Evolutionary conservation across 2,113 vertebrate genomes (phyloP).

Genomic region (Psammodynastes pulverulentus): DNA sequence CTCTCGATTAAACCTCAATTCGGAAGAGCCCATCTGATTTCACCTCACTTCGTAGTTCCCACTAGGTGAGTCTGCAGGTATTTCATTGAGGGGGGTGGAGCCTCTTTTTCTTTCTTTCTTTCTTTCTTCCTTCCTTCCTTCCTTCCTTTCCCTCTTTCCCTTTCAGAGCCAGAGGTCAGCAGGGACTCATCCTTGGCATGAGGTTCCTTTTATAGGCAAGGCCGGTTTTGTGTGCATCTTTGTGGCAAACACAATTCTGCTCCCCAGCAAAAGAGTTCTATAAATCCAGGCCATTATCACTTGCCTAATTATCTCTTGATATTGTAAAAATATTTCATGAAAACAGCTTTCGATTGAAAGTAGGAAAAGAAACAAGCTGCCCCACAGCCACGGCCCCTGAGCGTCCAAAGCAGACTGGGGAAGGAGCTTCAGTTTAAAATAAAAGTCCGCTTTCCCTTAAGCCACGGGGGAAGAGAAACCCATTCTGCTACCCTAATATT

Average conservation of each 20-base stretch:
- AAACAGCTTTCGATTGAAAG: conserved; percentile 6
- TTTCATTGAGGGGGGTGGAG: neutral
- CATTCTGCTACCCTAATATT: conserved; percentile 19
- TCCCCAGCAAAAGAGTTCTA: neutral
- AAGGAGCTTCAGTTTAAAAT: conserved; percentile 29
- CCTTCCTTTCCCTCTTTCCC: too few species aligned
- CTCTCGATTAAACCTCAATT: neutral
- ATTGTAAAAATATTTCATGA: neutral
- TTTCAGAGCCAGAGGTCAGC: neutral
- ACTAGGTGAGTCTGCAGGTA: neutral
- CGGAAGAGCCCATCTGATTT: neutral
- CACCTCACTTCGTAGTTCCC: neutral
- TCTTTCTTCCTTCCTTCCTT: neutral
- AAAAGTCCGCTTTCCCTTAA: conserved; percentile 26
- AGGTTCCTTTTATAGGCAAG: neutral
- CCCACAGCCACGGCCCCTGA: conserved; percentile 26
- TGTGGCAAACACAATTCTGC: neutral
- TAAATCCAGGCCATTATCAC: conserved; percentile 5
- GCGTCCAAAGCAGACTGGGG: conserved; percentile 22
- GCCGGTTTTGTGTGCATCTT: neutral
- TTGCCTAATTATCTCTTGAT: conserved; percentile 10
- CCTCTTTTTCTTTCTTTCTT: too few species aligned
- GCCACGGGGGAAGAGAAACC: conserved; percentile 4
- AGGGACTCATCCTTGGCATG: neutral
- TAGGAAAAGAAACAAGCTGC: conserved; percentile 21